These are phyloP conservation scores for Ypsolopha sequella DNA, from an alignment of 2,888 invertebrate species.

Conservation along the genomic window DNA sequence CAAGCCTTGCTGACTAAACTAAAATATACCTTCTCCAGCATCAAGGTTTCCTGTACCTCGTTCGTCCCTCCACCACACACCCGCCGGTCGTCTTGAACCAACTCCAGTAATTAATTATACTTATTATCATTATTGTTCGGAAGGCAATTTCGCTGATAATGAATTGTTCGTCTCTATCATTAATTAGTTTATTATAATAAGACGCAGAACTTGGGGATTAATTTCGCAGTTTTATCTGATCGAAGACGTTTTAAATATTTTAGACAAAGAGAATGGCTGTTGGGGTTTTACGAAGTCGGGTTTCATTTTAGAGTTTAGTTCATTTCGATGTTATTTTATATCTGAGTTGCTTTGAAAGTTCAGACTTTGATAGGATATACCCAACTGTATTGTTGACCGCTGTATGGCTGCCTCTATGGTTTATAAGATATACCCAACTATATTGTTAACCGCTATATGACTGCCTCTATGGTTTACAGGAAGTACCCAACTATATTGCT, in stretches of 20 bases:
- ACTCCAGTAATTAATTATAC: slow-evolving; percentile 70
- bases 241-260: slow-evolving; percentile 38
- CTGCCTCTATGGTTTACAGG: no score
- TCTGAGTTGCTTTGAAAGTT: no score
- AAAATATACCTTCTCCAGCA: slow-evolving; percentile 24
- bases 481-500: no score
- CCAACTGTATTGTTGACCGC: no score
- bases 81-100: slow-evolving; percentile 60
- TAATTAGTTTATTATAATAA: slow-evolving; percentile 72
- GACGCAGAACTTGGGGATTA: slow-evolving; percentile 61
- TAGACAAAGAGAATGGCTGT: slow-evolving; percentile 10
- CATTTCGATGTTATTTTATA: no score
- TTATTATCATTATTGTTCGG: slow-evolving; percentile 71
- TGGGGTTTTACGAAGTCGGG: not conserved
- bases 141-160: slow-evolving; percentile 71
- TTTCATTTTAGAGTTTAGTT: no score
- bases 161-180: slow-evolving; percentile 68
- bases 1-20: no score
- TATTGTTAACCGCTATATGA: no score
- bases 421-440: no score
- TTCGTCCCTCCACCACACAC: slow-evolving; percentile 35
- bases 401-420: no score
- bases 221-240: slow-evolving; percentile 63
- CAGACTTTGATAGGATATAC: no score
- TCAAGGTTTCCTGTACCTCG: slow-evolving; percentile 13